Evolutionary conservation across 2,113 vertebrate genomes (phyloP), one percentile per base, ranked within the genome.

Genomic region (Microtus pennsylvanicus): DNA sequence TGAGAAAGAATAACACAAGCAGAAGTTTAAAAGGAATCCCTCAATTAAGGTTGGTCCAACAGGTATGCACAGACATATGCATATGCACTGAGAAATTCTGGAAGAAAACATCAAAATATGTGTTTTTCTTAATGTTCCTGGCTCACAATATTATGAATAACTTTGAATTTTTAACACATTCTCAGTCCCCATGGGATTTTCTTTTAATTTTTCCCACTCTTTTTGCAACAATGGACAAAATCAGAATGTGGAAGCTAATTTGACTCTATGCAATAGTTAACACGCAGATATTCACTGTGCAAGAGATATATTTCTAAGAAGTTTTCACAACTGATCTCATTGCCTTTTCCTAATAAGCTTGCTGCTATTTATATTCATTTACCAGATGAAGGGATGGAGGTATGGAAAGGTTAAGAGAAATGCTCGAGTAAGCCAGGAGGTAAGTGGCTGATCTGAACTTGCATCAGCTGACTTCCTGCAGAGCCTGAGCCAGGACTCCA

Each of bases 361-460:
- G 9, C 76, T 95, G 14, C 95, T 50, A 81, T 97, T 97, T 93
- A 63, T 93, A 70, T 76, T 96, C 86, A 95, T 95, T 97, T 95
- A 78, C 80, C 95, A 95, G 61, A 94, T 61, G 65, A 85, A 35
- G 81, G 86, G 93, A 93, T 55, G 76, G 75, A 94, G 90, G 52
- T 47, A 61, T 1, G 0, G 65, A 92, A 92, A 95, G 19, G 17
- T 93, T 55, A 96, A 96, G 72, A 2, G 3, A 96, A 30, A 35
- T 81, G 61, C 14, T 72, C 33, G 81, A 93, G 87, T 74, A 95
- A 89, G 16, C 87, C 75, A 69, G 3, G 26, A 80, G 94, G 81
- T 91, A 82, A 82, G 13, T 35, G 52, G 21, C 28, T 93, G 89
- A 95, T 38, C 28, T 35, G 21, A 21, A 24, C 38, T 94, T 47